Evolutionary conservation across 2,888 invertebrate genomes (phyloP), one percentile per base, ranked within the genome.

Genomic region (Melieria crassipennis): DNA sequence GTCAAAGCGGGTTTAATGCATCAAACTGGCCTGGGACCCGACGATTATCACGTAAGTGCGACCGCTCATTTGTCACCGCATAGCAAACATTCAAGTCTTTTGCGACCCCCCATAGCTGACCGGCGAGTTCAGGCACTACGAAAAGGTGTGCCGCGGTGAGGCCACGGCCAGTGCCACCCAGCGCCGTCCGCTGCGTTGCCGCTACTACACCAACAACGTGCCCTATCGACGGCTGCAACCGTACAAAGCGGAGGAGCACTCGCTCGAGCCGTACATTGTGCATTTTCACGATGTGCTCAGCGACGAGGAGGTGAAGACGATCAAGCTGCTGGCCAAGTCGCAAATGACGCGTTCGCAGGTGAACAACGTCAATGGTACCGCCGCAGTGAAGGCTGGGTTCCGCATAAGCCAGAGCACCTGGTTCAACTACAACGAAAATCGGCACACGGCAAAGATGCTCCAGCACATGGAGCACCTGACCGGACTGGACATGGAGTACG

Each of bases 281-380:
- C 80, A 90, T 55, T 89, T 88, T 76, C 89, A 91, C 75, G 88
- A 90, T 76, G 87, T 91, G 7, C 79, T 93, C 48, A 84, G 81
- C 45, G 88, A 89, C 55, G 75, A 77, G 0, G 90, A 92, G 77
- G 89, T 91, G 1, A 79, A 84, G 1, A 78, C 82, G 0, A 85
- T 92, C 46, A 89, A 91, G 78, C 80, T 85, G 4, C 74, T 90
- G n/a, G 90, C 91, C 1, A 86, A 80, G 10, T 82, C 83, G 0
- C 68, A 72, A 10, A 91, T 92, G 82, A 78, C 80, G 60, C 74
- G 91, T 88, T 84, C 85, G 0, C 75, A 76, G 47, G 83, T 97
- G 77, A 97, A 97, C 0, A 94, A 95, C 0, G 93, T 94, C 0
- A 94, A 96, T 86, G 96, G 96, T 0, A 94, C 94, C 1, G 91